Evolutionary conservation across 2,888 invertebrate genomes (phyloP).

Genomic region (Neria commutata): DNA sequence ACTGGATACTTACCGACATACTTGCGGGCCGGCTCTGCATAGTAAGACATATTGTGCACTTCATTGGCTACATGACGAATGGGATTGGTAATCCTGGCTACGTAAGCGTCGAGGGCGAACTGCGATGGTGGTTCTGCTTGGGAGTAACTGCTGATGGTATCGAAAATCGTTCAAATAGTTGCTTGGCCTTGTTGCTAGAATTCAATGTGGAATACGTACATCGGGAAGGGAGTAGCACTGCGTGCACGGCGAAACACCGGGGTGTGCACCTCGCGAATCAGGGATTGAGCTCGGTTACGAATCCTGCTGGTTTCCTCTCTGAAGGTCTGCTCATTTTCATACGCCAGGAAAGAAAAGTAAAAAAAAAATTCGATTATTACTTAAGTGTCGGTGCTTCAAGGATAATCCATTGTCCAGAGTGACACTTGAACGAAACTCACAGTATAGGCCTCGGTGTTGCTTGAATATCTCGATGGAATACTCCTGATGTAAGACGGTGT

Average conservation of each 20-base stretch:
- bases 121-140: conserved; percentile 62
- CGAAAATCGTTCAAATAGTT: background rate
- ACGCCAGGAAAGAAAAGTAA: too few relatives aligned
- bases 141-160: conserved; percentile 41
- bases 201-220: conserved; percentile 54
- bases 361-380: background rate
- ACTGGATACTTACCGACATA: conserved; percentile 68
- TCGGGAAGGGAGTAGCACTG: conserved; percentile 63
- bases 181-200: background rate
- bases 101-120: conserved; percentile 70
- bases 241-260: conserved; percentile 76
- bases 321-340: too few relatives aligned
- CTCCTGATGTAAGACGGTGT: conserved; percentile 72
- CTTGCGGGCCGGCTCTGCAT: conserved; percentile 72
- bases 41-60: conserved; percentile 70
- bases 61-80: conserved; percentile 69
- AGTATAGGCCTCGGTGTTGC: conserved; percentile 76
- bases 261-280: conserved; percentile 76
- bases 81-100: conserved; percentile 72
- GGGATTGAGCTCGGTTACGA: conserved; percentile 76
- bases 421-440: conserved; percentile 63
- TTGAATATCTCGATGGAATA: conserved; percentile 70
- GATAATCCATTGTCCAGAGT: background rate
- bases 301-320: conserved; percentile 83
- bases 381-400: too few relatives aligned